Evolutionary conservation across 2,797 vertebrate species (phyloP), one percentile per base, ranked within the genome.

Genomic region (Pseudotriccus pelzelni): DNA sequence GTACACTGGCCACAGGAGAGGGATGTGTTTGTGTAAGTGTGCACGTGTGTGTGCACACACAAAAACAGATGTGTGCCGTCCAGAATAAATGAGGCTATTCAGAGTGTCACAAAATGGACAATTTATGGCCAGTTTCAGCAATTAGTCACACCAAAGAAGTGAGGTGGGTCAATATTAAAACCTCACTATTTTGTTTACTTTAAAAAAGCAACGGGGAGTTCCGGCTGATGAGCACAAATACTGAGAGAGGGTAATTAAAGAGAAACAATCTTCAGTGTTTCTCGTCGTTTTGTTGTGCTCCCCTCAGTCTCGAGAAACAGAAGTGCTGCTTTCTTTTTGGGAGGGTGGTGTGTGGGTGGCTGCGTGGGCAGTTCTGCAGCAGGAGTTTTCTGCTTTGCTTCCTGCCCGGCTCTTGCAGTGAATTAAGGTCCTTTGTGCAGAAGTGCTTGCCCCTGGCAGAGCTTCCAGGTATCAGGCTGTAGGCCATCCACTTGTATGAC

Each of bases 201-300:
- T 70, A n/a, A 41, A 92, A 94, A 85, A 92, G 66, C 75, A 92
- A 69, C 23, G 44, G 93, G 89, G 96, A 96, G 90, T 97, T 96
- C 56, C 84, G 93, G 77, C 69, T 93, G 95, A 97, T 94, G 91
- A 90, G 73, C 44, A 82, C 82, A 90, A 95, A 95, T 89, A 89
- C 52, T 2, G 25, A 90, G 92, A 80, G 68, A 85, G 77, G 59
- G 83, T 96, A 97, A 97, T 97, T 95, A 96, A 97, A 97, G 70
- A 92, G 96, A 97, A 97, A 97, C 96, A 97, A 75, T 91, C 74
- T 96, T 87, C 89, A 83, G 77, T 94, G 90, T 95, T 93, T 92
- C 64, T 89, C 27, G 27, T 87, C 8, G 15, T 81, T 93, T 87
- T 84, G 16, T 86, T 91, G 72, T 75, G 50, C 21, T 90, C 58